Base-by-base conservation (phyloP, 2,797 vertebrate species). In the Chelon labrosus region DNA sequence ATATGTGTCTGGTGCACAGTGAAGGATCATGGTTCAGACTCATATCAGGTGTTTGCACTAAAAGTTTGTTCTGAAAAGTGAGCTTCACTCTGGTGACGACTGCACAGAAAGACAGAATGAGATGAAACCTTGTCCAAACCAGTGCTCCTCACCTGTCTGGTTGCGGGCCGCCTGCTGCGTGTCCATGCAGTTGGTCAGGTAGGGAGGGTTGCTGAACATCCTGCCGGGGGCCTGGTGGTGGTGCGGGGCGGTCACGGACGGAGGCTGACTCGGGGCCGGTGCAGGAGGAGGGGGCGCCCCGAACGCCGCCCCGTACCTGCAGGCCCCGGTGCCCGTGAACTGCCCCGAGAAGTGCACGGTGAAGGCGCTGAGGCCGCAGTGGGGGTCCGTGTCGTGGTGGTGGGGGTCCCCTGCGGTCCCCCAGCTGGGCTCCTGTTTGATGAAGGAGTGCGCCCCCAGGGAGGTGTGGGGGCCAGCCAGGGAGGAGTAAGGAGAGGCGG, bases 341-440 rank as follows among this genome's bases (percentile, higher is more conserved):
- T 98, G 98, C n/a, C 97, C 97, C 0, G 98, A 98, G 94, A 99
- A 98, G 91, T 99, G 98, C 8, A 98, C 96, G 2, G 97, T 98
- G 93, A 98, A 99, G 85, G 98, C 98, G 71, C 97, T 98, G 77
- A 99, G 92, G 77, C 94, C 94, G 52, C 97, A 98, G 81, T 99
- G 97, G 38, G 94, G 93, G 89, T 98, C 97, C 54, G 90, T 10
- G 0, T 92, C 92, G 3, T 82, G 90, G 78, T 87, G 90, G 73
- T 96, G 97, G 53, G 94, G 93, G 90, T 98, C 98, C 65, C 95
- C 94, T 41, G 95, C 78, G 19, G 95, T 76, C 65, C 96, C 96
- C 98, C 98, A 98, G 92, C 88, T 96, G 66, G 98, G 98, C 91
- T 98, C 98, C 90, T 99, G 97, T 87, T 99, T 99, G 94, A 99